Evolutionary conservation across 2,888 invertebrate genomes (phyloP), one percentile per base, ranked within the genome.

Genomic region (Phragmatobia fuliginosa): DNA sequence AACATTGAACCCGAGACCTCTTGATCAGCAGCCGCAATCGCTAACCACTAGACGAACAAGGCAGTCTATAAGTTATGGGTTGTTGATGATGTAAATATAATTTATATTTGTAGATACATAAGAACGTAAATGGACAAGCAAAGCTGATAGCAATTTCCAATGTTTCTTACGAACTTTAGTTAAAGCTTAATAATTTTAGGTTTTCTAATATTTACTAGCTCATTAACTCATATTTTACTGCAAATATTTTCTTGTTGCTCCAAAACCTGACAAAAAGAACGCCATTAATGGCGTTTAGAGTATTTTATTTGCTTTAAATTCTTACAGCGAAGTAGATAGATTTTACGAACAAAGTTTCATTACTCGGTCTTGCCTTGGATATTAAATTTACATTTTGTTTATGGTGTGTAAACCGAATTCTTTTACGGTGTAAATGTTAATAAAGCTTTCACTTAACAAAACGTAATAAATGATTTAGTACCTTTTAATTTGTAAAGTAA

Each of bases 281-380:
- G 25, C 4, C 11, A 14, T 3, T 11, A 49, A n/a, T 10, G n/a
- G n/a, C n/a, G 10, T 25, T 25, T 14, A 68, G 33, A 60, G 11
- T 68, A 8, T 52, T 52, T 52, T 52, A 25, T 59, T 59, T 45
- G 1, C 59, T 32, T 68, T 64, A 60, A 68, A 68, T 64, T 64
- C 32, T 33, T 52, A 64, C 18, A 45, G 56, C 56, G 61, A 68
- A 68, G 32, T 64, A 68, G 60, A 31, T 61, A 65, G 60, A 36
- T 68, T 68, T 68, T 65, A 68, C 38, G 68, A 63, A 52, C 68
- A 38, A n/a, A 25, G 18, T 68, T 68, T 68, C 64, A 68, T 68
- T 64, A 60, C 38, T n/a, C 16, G 25, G 21, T 58, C 28, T 60
- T 68, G 63, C 45, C 36, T 63, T 28, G 18, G 49, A 0, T 11